Evolutionary conservation across 2,797 vertebrate genomes (phyloP).

Genomic region (Hemitrygon akajei): DNA sequence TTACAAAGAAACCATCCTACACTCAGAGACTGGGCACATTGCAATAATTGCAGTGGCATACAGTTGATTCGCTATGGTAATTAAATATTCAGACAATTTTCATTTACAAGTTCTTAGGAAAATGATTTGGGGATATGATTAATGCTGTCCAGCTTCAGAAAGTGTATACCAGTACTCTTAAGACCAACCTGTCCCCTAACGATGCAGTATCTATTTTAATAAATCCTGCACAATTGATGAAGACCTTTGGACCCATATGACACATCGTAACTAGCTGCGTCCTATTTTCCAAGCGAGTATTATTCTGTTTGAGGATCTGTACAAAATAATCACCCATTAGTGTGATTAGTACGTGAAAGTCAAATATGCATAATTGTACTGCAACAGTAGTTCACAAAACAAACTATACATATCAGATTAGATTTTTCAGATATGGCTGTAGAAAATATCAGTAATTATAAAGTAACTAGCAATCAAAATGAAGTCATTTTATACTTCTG

Average conservation of each 20-base stretch:
- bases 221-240: slow-evolving; percentile 98
- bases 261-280: slow-evolving; percentile 98
- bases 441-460: neutral
- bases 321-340: slow-evolving; percentile 21
- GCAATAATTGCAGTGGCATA: neutral
- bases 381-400: neutral
- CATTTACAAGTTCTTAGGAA: neutral
- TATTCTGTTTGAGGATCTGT: slow-evolving; percentile 97
- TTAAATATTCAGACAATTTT: neutral
- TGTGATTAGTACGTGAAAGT: neutral
- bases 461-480: too few relatives aligned
- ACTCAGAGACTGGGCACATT: neutral
- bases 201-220: slow-evolving; percentile 98
- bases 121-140: neutral
- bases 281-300: slow-evolving; percentile 91
- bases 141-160: neutral
- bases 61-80: neutral
- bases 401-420: slow-evolving; percentile 9
- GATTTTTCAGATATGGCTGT: neutral
- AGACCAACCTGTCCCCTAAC: slow-evolving; percentile 84
- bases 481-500: too few relatives aligned
- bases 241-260: slow-evolving; percentile 99
- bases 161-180: neutral
- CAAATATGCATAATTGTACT: neutral
- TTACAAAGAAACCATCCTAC: neutral